Evolutionary conservation across 2,113 vertebrate genomes (phyloP).

Genomic region (Pollachius pollachius): DNA sequence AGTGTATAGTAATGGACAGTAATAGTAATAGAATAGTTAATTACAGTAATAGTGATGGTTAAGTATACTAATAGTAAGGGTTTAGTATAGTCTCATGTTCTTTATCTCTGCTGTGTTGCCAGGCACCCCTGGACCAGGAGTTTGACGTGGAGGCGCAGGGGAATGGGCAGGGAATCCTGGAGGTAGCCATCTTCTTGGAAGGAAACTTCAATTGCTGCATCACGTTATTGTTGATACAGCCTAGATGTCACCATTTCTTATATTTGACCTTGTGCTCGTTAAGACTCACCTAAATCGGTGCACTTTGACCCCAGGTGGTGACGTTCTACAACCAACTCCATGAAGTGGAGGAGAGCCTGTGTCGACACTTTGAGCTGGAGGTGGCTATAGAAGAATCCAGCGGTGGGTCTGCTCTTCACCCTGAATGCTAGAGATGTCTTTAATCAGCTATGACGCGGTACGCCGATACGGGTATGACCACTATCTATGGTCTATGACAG

Average conservation of each 20-base stretch:
- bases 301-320: conserved; percentile 59
- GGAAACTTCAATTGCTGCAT: neutral
- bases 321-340: conserved; percentile 74
- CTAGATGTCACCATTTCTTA: neutral
- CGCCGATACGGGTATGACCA: no score
- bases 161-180: conserved; percentile 75
- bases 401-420: conserved; percentile 36
- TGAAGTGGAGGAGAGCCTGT: conserved; percentile 56
- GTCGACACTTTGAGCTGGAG: conserved; percentile 65
- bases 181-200: conserved; percentile 58
- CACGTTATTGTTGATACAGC: no score
- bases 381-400: conserved; percentile 59
- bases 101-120: conserved; percentile 14
- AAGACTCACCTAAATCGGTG: neutral
- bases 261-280: neutral
- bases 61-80: no score
- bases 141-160: conserved; percentile 75
- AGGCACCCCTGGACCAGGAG: conserved; percentile 65
- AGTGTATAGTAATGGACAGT: no score
- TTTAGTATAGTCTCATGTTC: neutral
- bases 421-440: no score
- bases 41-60: no score
- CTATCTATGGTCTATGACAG: no score
- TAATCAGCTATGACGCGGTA: no score
- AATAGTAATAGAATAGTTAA: no score